Conservation (phyloP, 2,113 vertebrate species). For the Labrus mixtus region DNA sequence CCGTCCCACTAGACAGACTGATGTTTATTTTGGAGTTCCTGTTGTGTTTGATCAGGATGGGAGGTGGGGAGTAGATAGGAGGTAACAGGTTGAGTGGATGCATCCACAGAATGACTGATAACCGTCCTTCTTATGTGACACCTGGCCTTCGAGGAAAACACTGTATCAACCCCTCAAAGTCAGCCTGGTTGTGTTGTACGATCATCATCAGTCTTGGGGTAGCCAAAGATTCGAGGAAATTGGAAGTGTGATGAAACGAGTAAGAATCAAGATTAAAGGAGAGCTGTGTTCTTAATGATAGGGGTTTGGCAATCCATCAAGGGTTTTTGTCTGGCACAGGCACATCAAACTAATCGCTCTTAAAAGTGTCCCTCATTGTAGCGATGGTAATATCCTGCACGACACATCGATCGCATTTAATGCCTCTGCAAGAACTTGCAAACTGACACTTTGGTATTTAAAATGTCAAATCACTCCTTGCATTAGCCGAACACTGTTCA, state of each 20-base stretch:
- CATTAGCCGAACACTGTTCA: conserved; percentile 41
- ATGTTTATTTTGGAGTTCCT: conserved; percentile 71
- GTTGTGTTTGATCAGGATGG: conserved; percentile 67
- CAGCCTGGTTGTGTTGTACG: not conserved
- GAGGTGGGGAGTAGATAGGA: conserved; percentile 59
- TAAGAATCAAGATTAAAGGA: conserved; percentile 40
- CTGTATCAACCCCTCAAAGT: conserved; percentile 10
- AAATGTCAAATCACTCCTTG: conserved; percentile 51
- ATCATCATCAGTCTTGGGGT: too few species aligned
- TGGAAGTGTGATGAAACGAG: conserved; percentile 18
- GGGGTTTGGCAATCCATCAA: conserved; percentile 43
- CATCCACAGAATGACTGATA: conserved; percentile 48
- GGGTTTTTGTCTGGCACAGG: conserved; percentile 38
- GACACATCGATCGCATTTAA: conserved; percentile 46
- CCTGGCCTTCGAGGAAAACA: not conserved
- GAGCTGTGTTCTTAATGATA: conserved; percentile 6
- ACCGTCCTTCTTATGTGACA: conserved; percentile 8
- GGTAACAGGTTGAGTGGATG: conserved; percentile 32
- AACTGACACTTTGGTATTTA: conserved; percentile 52
- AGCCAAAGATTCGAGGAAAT: not conserved
- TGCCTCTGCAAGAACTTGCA: conserved; percentile 45
- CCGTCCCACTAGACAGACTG: conserved; percentile 51
- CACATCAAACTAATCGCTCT: conserved; percentile 57
- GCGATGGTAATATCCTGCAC: conserved; percentile 21
- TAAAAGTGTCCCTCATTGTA: conserved; percentile 38